These are phyloP conservation scores for Philonicus albiceps DNA, from an alignment of 2,888 invertebrate species.

Conservation along the genomic window DNA sequence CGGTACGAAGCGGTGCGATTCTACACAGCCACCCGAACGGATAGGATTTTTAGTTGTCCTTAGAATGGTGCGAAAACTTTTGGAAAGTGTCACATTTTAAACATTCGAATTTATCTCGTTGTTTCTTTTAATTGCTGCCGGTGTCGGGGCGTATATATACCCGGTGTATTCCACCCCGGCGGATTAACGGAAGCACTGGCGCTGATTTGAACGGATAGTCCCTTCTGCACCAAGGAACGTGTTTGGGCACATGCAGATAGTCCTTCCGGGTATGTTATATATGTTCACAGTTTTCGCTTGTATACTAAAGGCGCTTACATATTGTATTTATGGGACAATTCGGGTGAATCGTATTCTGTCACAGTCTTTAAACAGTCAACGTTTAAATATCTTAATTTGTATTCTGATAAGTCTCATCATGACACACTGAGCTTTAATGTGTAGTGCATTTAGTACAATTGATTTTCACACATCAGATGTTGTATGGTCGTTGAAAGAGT, in stretches of 20 bases:
- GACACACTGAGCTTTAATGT: background rate
- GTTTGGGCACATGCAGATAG: background rate
- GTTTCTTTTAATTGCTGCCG: conserved; percentile 16
- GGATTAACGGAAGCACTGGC: background rate
- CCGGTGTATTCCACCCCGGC: background rate
- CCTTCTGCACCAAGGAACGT: background rate
- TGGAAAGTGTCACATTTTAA: conserved; percentile 15
- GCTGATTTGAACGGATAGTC: background rate
- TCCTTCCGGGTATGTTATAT: background rate
- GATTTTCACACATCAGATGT: background rate
- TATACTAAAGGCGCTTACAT: background rate
- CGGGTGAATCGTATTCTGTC: background rate
- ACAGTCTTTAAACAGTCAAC: background rate
- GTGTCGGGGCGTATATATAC: background rate
- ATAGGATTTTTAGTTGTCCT: background rate
- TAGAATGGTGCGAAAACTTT: background rate
- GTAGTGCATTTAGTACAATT: background rate
- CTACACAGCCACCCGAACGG: background rate
- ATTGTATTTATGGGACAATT: background rate
- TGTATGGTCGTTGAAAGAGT: background rate
- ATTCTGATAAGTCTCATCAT: background rate
- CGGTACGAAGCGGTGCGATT: background rate
- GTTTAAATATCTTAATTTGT: background rate
- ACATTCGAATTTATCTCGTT: conserved; percentile 7
- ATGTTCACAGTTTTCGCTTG: background rate